A percentile compares a stretch with the other conserved stretches of the same genome.
These are phyloP conservation scores for Samia ricini DNA, from an alignment of 1,140 invertebrate species.

Conservation along the genomic window DNA sequence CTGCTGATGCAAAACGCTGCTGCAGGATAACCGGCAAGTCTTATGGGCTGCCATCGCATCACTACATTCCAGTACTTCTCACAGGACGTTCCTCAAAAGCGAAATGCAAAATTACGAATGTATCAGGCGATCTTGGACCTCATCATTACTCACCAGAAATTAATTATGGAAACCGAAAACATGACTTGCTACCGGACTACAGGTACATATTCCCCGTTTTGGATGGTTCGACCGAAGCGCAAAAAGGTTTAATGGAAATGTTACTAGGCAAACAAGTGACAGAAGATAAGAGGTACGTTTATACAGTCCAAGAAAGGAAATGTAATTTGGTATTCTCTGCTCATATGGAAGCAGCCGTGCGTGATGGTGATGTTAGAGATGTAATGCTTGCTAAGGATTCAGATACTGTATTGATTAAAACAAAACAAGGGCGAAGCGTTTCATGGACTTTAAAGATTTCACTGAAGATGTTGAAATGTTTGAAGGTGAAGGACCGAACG, in stretches of 20 bases:
- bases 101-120: slow-evolving; percentile 83
- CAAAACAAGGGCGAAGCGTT: slow-evolving; percentile 85
- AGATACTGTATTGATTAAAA: slow-evolving; percentile 84
- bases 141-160: slow-evolving; percentile 80
- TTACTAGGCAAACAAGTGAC: slow-evolving; percentile 80
- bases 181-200: slow-evolving; percentile 83
- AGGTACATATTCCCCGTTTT: slow-evolving; percentile 86
- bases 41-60: slow-evolving; percentile 85
- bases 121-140: slow-evolving; percentile 77
- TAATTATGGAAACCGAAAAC: slow-evolving; percentile 81
- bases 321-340: slow-evolving; percentile 87
- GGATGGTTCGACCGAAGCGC: slow-evolving; percentile 81
- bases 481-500: slow-evolving; percentile 82
- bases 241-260: slow-evolving; percentile 80
- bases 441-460: slow-evolving; percentile 83
- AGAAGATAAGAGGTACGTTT: slow-evolving; percentile 83
- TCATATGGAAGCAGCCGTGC: slow-evolving; percentile 85
- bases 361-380: slow-evolving; percentile 86
- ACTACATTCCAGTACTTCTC: slow-evolving; percentile 87
- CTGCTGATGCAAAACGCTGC: slow-evolving; percentile 87
- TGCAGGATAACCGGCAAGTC: slow-evolving; percentile 91
- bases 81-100: slow-evolving; percentile 78
- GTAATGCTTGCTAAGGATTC: slow-evolving; percentile 86
- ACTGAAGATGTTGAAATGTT: slow-evolving; percentile 79
- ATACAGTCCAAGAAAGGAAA: slow-evolving; percentile 84